Evolutionary conservation across 1,140 invertebrate genomes (phyloP), one percentile per base, ranked within the genome.

Genomic region (Anthonomus grandis): DNA sequence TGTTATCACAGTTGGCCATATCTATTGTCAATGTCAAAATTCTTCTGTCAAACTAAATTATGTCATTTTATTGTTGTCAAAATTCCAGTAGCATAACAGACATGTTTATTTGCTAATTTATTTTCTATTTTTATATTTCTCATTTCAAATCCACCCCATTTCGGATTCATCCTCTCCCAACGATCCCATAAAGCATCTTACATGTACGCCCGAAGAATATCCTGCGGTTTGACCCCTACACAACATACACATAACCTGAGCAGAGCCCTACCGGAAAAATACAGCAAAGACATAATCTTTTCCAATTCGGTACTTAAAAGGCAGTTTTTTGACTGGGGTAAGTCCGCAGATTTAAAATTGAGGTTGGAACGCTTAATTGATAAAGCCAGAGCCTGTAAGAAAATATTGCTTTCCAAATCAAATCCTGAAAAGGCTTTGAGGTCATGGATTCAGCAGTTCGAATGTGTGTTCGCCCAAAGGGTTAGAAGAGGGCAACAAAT

Each of bases 391-490:
- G 9, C 57, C 3, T 57, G 37, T 24, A 61, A 55, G 17, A 22
- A 41, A 21, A 44, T 21, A 38, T 9, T 61, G 34, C 53, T 59
- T 23, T 44, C 22, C 0, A 46, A 59, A 24, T 45, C 49, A 9
- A 52, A 21, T 22, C 49, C 57, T 21, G 57, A 59, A 27, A 59
- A 52, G 34, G 48, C 57, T 12, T 42, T 81, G 10, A 74, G 74
- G 59, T 66, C 75, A 37, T 86, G 83, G 75, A 71, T 74, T 4
- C 75, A 73, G 60, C 83, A 86, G 60, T 83, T 81, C 61, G 82
- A 85, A 70, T 85, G 78, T 57, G 78, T 86, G 3, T 59, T 82
- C 17, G 83, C 82, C 4, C 82, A 86, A 63, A 74, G 80, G 12
- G 67, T 85, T 0, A 71, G 81, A 36, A 75, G 82, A 27, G 76